Conservation (phyloP, 92 coral and sea anemone genomes). For the Epizoanthus illoricatus region DNA sequence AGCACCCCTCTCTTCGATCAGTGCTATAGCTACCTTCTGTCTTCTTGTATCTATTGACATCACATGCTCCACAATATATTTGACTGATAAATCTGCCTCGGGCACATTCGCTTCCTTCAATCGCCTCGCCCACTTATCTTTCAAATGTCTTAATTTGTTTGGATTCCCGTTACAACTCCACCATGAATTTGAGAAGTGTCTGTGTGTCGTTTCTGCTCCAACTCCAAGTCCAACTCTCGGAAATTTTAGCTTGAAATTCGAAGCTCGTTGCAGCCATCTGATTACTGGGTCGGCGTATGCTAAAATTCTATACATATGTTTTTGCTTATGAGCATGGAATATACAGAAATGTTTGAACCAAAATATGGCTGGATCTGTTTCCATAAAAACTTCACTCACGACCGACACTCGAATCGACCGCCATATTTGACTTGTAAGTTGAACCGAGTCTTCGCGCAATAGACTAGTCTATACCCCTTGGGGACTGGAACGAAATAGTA, state of each 20-base stretch:
- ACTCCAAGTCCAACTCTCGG: background rate
- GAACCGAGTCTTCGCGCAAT: slow-evolving; percentile 19
- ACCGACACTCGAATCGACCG: background rate
- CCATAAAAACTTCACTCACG: background rate
- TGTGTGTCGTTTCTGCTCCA: no score
- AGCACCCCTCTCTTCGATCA: no score
- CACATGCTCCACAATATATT: slow-evolving; percentile 60
- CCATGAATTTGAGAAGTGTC: no score
- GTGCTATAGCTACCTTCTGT: slow-evolving; percentile 23
- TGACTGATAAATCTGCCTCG: slow-evolving; percentile 65
- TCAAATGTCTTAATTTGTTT: slow-evolving; percentile 23
- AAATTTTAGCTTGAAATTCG: background rate
- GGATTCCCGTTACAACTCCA: background rate
- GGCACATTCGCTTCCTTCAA: slow-evolving; percentile 49
- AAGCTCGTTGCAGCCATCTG: background rate
- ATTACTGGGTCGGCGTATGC: background rate
- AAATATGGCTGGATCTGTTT: background rate
- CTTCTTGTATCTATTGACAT: slow-evolving; percentile 39
- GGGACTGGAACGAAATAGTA: slow-evolving; percentile 20
- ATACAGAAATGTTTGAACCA: no score
- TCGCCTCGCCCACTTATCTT: slow-evolving; percentile 48
- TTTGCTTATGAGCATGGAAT: no score
- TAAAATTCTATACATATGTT: background rate
- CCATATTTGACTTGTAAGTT: background rate
- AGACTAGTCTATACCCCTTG: background rate